phyloP scores from a whole-genome alignment of 2,113 vertebrate genomes.

The Bubo bubo region DNA sequence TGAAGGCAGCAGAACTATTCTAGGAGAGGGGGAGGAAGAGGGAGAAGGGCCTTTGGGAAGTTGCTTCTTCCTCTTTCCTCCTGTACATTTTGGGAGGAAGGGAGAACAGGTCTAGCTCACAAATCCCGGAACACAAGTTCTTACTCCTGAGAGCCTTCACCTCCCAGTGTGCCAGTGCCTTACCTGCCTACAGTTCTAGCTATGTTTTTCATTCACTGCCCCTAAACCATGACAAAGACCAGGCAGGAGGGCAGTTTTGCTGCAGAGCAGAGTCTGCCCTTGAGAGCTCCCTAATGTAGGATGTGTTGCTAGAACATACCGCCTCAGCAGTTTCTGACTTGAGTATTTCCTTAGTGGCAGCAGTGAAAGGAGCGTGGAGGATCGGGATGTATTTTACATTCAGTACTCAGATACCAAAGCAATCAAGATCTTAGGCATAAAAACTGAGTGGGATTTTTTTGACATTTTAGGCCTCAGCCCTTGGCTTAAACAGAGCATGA shows the following conservation, averaged over 20 bases:
- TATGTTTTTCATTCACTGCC: rapidly evolving
- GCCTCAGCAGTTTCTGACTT: not conserved
- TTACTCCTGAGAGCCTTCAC: not conserved
- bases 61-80: not conserved
- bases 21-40: not conserved
- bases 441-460: not conserved
- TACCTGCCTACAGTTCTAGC: not conserved
- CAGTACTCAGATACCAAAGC: not conserved
- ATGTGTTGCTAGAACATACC: not conserved
- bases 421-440: not conserved
- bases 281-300: not conserved
- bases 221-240: not conserved
- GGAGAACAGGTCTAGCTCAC: not conserved
- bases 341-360: not conserved
- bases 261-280: not conserved
- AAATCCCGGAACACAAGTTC: rapidly evolving
- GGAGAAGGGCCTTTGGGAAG: not conserved
- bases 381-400: not conserved
- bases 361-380: not conserved
- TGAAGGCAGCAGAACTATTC: not conserved
- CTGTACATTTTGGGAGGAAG: not conserved
- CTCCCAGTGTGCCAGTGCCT: not conserved
- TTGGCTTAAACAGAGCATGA: not conserved
- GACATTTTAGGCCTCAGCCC: not conserved
- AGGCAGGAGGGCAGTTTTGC: not conserved